Percentiles rank a stretch among this genome's conserved stretches.
phyloP scores from a whole-genome alignment of 2,113 vertebrate genomes.

The Scytalopus superciliaris region DNA sequence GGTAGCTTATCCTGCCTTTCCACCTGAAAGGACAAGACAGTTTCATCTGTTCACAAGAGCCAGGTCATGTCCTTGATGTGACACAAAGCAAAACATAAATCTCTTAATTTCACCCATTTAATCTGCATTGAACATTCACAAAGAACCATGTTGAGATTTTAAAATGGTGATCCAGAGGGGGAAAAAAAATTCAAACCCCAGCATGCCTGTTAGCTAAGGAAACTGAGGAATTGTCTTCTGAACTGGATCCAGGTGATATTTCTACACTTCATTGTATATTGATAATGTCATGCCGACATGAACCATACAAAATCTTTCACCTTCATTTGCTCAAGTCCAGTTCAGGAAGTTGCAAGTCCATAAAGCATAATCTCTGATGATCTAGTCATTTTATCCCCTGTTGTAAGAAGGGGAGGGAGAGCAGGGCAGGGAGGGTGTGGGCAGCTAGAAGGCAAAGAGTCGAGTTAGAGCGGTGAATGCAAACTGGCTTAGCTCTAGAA shows the following conservation, averaged over 20 bases:
- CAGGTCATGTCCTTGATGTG: neutral
- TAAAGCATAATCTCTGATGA: neutral
- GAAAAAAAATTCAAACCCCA: neutral
- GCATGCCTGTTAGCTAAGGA: neutral
- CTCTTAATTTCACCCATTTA: neutral
- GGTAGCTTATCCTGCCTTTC: neutral
- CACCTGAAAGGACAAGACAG: accelerated
- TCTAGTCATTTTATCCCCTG: neutral
- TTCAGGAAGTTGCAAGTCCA: neutral
- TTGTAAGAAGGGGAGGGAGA: neutral
- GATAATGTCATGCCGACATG: neutral
- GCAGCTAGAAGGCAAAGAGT: neutral
- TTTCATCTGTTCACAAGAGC: neutral
- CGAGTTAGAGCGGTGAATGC: neutral
- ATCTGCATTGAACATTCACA: neutral
- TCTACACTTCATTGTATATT: neutral
- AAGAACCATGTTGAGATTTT: neutral
- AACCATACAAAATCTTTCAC: neutral
- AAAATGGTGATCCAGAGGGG: neutral
- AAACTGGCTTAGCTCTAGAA: neutral
- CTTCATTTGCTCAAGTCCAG: neutral
- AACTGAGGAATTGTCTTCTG: neutral
- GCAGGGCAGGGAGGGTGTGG: accelerated
- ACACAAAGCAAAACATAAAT: neutral
- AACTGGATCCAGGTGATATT: neutral